Evolutionary conservation across 1,140 invertebrate genomes (phyloP).

Genomic region (Spodoptera frugiperda): DNA sequence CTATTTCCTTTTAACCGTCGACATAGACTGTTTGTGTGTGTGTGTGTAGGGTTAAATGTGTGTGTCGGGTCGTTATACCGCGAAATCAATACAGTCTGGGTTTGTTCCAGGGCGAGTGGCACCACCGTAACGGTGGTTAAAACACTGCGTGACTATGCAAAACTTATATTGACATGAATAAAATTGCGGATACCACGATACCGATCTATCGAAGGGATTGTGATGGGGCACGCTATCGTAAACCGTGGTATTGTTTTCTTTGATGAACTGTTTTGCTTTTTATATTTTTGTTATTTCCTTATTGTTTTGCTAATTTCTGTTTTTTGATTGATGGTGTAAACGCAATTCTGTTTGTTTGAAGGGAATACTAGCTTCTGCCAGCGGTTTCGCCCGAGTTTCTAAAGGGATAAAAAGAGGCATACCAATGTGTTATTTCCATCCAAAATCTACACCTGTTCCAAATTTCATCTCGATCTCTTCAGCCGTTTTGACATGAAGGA

Average conservation of each 20-base stretch:
- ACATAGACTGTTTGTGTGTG: too few species aligned
- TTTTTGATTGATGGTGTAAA: too few species aligned
- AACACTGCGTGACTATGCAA: background rate
- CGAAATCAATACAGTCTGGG: slow-evolving; percentile 47
- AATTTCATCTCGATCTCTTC: too few species aligned
- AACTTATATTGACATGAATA: background rate
- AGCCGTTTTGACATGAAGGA: too few species aligned
- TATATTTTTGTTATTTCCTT: background rate
- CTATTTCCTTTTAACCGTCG: too few species aligned
- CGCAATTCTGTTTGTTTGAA: too few species aligned
- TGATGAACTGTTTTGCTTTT: background rate
- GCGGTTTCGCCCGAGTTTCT: too few species aligned
- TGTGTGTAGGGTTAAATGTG: slow-evolving; percentile 1
- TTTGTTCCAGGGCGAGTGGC: background rate
- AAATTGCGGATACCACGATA: slow-evolving; percentile 3
- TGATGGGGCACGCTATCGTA: background rate
- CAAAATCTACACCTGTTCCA: too few species aligned
- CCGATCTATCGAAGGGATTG: slow-evolving; percentile 6
- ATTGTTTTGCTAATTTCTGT: background rate
- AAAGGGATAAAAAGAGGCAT: too few species aligned
- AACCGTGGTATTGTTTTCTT: slow-evolving; percentile 3
- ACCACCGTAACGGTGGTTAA: slow-evolving; percentile 15
- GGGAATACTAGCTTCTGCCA: too few species aligned
- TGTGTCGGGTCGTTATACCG: slow-evolving; percentile 31
- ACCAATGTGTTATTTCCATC: too few species aligned